Conservation (phyloP, 2,888 invertebrate genomes). For the Mimachlamys varia region DNA sequence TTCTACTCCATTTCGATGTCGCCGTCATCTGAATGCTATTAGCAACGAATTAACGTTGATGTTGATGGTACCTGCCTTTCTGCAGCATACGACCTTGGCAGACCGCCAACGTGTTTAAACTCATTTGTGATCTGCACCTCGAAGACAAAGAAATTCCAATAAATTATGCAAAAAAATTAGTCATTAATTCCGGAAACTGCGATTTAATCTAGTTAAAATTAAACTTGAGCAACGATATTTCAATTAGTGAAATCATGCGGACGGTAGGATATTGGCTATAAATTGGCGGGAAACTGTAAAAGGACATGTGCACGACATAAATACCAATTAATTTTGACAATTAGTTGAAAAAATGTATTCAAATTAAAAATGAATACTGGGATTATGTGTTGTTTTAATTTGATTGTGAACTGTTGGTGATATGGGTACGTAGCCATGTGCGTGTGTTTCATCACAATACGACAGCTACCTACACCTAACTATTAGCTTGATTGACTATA, state of each 20-base stretch:
- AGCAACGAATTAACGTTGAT: too few relatives aligned
- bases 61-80: neutral
- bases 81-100: neutral
- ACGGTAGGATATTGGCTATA: constrained; percentile 21
- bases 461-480: neutral
- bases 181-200: constrained; percentile 6
- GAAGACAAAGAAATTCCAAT: constrained; percentile 16
- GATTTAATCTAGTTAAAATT: constrained; percentile 3
- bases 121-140: constrained; percentile 6
- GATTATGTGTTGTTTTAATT: neutral
- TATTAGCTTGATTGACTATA: neutral
- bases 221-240: constrained; percentile 34
- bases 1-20: too few relatives aligned
- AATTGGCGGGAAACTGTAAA: neutral
- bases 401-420: constrained; percentile 6
- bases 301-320: neutral
- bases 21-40: too few relatives aligned
- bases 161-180: neutral
- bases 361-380: neutral
- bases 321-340: constrained; percentile 26
- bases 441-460: neutral
- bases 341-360: neutral
- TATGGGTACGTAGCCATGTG: neutral
- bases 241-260: constrained; percentile 1
- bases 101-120: neutral